A percentile compares a stretch with the other conserved stretches of the same genome.
Evolutionary conservation across 2,797 vertebrate genomes (phyloP).

Genomic region (Pseudotriccus pelzelni): DNA sequence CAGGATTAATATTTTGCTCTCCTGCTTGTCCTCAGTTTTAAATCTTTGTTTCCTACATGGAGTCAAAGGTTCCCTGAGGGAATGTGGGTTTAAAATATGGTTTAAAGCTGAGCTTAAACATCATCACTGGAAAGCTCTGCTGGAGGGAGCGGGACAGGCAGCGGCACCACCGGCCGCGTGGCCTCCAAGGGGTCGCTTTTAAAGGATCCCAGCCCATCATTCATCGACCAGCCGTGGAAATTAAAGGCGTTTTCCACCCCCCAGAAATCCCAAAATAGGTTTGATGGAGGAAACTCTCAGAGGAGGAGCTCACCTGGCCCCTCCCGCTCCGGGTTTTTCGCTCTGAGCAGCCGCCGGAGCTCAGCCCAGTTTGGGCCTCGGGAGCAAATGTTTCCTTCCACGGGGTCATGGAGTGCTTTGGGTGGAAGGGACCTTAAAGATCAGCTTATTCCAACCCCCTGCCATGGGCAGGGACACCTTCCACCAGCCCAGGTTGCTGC

Average conservation of each 20-base stretch:
- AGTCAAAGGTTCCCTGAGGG: too few species aligned
- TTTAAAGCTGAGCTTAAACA: neutral
- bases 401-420: neutral
- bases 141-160: neutral
- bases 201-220: neutral
- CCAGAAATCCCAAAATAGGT: neutral
- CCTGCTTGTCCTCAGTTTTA: neutral
- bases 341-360: neutral
- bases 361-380: fast-evolving
- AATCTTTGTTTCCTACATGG: neutral
- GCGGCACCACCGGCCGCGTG: fast-evolving
- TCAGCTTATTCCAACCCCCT: neutral
- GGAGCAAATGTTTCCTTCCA: neutral
- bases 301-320: neutral
- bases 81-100: neutral
- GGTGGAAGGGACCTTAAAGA: neutral
- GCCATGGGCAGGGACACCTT: neutral
- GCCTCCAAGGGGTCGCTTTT: neutral
- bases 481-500: neutral
- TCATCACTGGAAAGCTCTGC: neutral
- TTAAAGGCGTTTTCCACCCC: neutral
- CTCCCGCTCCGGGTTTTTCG: neutral
- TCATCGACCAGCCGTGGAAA: neutral
- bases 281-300: neutral
- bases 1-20: neutral